Base-by-base conservation (phyloP, 64 coral and sea anemone species). In the Hydrozoanthus tunicans region DNA sequence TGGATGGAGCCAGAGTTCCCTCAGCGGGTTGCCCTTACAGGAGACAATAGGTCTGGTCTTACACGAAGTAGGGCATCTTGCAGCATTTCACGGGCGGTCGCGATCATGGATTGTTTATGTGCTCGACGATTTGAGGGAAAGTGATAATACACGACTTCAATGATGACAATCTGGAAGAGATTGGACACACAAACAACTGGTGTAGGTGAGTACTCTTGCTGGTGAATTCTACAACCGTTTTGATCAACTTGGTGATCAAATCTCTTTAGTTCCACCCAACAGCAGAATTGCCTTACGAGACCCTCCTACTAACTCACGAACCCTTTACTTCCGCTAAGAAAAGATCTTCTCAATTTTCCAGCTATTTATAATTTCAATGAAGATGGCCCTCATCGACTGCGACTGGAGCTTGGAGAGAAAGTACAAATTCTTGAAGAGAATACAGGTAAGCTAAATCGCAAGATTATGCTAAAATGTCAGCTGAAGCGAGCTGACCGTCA, bases 81-180 rank as follows among this genome's bases (percentile, higher is more conserved):
- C 23, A 43, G 13, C 4, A 88, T 43, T 88, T 74, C 25, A 88
- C 73, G 84, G 84, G 84, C 83, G 83, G 83, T 86, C 83, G 13
- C 80, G 77, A 73, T 61, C 56, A 88, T 88, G 69, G 68, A 59
- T 88, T 88, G 84, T 88, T 82, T 82, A 82, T 74, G 9, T 88
- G 54, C 68, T 6, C 11, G 69, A 59, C 43, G 23, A 7, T 88
- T 73, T 25, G 12, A 24, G 10, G 15, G 53, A 43, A 73, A 73
- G 25, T 88, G 20, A 12, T 88, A 54, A 88, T 74, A 73, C 59
- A 73, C 68, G 17, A 11, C 56, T 3, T 26, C 17, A 73, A 74
- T 15, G 5, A 88, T 88, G 84, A 88, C 84, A 74, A 88, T 88
- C 84, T 88, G 84, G 84, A 88, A 60, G 84, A 72, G 84, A 74